Conservation (phyloP, 2,113 vertebrate species). For the Peromyscus californicus region DNA sequence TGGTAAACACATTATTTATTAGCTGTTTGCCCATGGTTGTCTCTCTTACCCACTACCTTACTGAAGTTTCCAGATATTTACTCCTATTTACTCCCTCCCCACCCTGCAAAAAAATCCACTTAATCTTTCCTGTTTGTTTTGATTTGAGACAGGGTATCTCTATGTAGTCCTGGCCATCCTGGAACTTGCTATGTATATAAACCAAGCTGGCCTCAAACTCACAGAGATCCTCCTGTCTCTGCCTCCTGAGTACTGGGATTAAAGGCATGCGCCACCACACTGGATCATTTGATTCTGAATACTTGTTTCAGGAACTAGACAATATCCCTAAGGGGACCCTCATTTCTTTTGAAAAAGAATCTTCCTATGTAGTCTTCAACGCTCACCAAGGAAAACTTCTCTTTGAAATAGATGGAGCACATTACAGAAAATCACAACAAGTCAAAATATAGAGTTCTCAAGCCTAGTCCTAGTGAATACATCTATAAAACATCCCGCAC, state of each 20-base stretch:
- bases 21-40: not conserved
- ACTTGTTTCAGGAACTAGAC: not conserved
- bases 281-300: not conserved
- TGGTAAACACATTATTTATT: not conserved
- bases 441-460: not conserved
- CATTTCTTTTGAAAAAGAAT: no score
- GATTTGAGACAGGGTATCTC: not conserved
- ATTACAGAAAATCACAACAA: not conserved
- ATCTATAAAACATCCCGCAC: not conserved
- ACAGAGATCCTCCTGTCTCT: not conserved
- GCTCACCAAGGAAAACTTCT: not conserved
- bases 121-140: not conserved
- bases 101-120: not conserved
- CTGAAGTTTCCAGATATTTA: not conserved
- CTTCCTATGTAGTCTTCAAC: no score
- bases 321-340: not conserved
- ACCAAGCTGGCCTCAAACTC: no score
- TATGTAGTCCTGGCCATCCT: not conserved
- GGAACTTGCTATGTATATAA: not conserved
- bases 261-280: not conserved
- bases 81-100: not conserved
- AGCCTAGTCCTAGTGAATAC: not conserved
- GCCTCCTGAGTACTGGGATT: not conserved
- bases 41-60: not conserved
- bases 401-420: not conserved